phyloP scores from a whole-genome alignment of 2,797 vertebrate genomes.

The Myoxocephalus aenaeus region DNA sequence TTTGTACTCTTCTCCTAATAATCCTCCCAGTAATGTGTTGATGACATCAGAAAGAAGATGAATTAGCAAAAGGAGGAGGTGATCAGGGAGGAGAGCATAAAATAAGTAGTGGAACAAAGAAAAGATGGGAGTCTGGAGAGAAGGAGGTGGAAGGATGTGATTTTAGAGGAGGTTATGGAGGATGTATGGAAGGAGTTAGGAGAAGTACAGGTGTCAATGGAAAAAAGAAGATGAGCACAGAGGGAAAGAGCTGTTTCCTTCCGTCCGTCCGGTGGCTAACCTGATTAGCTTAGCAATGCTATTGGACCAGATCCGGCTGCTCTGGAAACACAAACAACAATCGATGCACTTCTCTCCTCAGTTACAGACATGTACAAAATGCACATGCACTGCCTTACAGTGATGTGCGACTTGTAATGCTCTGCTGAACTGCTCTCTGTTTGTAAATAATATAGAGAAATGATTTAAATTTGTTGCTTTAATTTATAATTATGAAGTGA shows the following conservation, averaged over 20 bases:
- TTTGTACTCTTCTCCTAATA: neutral
- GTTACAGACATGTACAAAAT: neutral
- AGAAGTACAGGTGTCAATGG: conserved; percentile 35
- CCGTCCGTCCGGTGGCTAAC: conserved; percentile 77
- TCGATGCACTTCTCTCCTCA: neutral
- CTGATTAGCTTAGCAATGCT: conserved; percentile 75
- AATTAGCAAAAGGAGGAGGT: neutral
- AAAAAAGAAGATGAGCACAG: conserved; percentile 51
- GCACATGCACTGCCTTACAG: neutral
- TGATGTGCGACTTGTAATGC: neutral
- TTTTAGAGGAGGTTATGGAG: neutral
- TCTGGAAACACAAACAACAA: conserved; percentile 33
- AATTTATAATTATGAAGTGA: neutral
- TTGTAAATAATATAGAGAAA: neutral
- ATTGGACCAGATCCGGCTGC: conserved; percentile 68
- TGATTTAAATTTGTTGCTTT: neutral
- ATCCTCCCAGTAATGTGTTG: neutral
- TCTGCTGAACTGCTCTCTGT: neutral
- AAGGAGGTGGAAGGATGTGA: neutral
- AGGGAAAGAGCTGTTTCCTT: conserved; percentile 58
- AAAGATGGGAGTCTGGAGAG: neutral
- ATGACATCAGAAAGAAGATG: neutral
- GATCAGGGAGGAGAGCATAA: neutral
- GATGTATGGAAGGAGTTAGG: conserved; percentile 7
- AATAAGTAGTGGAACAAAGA: neutral